Evolutionary conservation across 2,797 vertebrate species (phyloP).

Genomic region (Leptodon cayanensis): DNA sequence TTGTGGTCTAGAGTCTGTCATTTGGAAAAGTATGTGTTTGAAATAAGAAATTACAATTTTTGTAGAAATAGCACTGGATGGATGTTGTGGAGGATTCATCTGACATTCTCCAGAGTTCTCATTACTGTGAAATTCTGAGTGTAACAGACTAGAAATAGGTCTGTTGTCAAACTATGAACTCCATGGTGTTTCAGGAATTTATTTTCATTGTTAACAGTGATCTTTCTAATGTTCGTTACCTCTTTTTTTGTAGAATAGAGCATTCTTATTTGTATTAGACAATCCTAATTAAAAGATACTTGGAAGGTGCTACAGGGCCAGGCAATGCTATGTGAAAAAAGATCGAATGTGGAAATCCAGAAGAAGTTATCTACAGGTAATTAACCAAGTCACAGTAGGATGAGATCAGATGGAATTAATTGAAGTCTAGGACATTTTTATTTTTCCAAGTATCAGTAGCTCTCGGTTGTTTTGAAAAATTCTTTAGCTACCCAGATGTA

Average conservation of each 20-base stretch:
- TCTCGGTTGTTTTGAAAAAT: not conserved
- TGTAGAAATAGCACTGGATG: not conserved
- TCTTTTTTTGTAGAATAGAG: not conserved
- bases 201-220: not conserved
- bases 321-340: not conserved
- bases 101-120: not conserved
- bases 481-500: not conserved
- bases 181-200: not conserved
- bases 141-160: not conserved
- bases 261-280: not conserved
- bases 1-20: not conserved
- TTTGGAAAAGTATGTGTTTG: not conserved
- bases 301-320: not conserved
- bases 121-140: not conserved
- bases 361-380: not conserved
- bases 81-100: not conserved
- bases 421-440: not conserved
- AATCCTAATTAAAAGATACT: not conserved
- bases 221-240: not conserved
- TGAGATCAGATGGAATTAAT: not conserved
- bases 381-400: not conserved
- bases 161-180: not conserved
- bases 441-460: not conserved
- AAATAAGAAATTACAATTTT: not conserved
- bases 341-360: not conserved